These are phyloP conservation scores for Tridacna gigas DNA, from an alignment of 2,888 invertebrate species.

Conservation along the genomic window DNA sequence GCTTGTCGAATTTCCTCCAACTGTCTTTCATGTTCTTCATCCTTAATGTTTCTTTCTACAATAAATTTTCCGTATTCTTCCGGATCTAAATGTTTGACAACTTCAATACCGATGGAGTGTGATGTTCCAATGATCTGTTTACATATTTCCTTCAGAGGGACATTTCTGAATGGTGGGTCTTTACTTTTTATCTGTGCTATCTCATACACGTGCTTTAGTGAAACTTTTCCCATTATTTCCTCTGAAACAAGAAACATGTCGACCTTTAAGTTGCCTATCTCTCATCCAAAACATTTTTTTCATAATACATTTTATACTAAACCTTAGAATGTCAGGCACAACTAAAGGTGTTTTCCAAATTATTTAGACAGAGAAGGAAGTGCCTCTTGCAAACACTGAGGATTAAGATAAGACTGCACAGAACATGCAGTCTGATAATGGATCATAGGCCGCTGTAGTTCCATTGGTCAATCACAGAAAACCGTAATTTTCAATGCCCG, in stretches of 20 bases:
- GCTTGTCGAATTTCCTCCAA: constrained; percentile 94
- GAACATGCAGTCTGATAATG: too few species aligned
- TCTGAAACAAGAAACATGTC: background rate
- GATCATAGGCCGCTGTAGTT: too few species aligned
- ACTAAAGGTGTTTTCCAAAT: too few species aligned
- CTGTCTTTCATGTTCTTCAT: constrained; percentile 91
- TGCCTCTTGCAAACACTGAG: too few species aligned
- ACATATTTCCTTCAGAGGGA: constrained; percentile 87
- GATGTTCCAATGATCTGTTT: constrained; percentile 92
- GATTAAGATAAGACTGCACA: too few species aligned
- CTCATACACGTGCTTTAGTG: constrained; percentile 98
- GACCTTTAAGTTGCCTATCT: too few species aligned
- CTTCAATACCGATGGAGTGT: constrained; percentile 92
- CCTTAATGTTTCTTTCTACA: constrained; percentile 89
- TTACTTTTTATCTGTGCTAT: constrained; percentile 97
- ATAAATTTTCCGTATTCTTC: constrained; percentile 92
- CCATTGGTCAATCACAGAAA: too few species aligned
- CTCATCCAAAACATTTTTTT: too few species aligned
- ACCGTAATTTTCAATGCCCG: too few species aligned
- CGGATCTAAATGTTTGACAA: constrained; percentile 91
- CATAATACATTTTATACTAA: too few species aligned
- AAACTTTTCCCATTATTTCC: constrained; percentile 91
- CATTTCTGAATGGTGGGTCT: constrained; percentile 88
- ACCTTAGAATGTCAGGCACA: too few species aligned
- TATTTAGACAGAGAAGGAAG: too few species aligned